Evolutionary conservation across 2,797 vertebrate species (phyloP).

Genomic region (Prionace glauca): DNA sequence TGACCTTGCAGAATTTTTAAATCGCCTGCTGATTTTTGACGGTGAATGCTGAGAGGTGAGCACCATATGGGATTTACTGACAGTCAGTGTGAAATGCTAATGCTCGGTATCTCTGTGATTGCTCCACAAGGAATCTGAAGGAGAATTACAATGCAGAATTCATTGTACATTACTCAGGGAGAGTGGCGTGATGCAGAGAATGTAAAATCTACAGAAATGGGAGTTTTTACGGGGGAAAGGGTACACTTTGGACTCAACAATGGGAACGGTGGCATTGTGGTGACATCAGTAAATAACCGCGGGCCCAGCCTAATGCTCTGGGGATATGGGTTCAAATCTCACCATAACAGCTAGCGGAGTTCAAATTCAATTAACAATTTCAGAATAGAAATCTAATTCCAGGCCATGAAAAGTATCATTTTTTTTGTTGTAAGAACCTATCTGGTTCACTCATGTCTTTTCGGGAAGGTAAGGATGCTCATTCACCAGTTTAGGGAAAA

Average conservation of each 20-base stretch:
- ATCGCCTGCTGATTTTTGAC: background rate
- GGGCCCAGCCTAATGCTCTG: no score
- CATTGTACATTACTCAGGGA: background rate
- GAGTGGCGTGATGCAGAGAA: background rate
- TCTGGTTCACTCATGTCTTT: background rate
- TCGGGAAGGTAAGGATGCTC: no score
- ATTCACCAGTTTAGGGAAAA: no score
- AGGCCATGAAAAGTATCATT: no score
- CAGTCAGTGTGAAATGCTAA: background rate
- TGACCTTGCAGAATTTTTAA: background rate
- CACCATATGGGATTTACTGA: background rate
- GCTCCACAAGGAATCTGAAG: background rate
- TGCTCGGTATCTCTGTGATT: background rate
- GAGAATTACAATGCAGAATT: background rate
- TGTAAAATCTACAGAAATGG: background rate
- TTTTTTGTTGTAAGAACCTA: no score
- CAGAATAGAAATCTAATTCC: no score
- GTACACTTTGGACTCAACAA: background rate
- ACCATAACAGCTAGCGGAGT: no score
- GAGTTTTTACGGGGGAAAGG: background rate
- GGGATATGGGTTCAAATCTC: no score
- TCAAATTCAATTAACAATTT: no score
- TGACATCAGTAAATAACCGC: no score
- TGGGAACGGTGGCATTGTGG: no score
- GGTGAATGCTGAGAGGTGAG: background rate